These are phyloP conservation scores for Balaeniceps rex DNA, from an alignment of 2,113 vertebrate species.

Conservation along the genomic window DNA sequence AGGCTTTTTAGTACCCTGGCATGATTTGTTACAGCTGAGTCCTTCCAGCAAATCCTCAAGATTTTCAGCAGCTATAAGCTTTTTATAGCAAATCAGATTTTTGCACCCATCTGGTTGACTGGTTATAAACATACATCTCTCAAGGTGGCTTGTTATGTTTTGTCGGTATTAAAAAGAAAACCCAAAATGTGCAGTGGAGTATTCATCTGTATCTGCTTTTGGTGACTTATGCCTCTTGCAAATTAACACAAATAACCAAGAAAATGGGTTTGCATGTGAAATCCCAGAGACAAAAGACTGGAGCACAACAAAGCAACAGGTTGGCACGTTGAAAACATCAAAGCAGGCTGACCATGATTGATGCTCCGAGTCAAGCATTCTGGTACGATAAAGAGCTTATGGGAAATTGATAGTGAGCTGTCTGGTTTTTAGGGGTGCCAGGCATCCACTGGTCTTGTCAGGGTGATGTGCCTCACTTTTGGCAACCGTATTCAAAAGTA, in stretches of 20 bases:
- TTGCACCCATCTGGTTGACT: constrained; percentile 18
- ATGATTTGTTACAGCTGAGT: constrained; percentile 4
- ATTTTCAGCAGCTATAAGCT: constrained; percentile 31
- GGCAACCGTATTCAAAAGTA: not conserved
- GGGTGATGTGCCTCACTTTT: not conserved
- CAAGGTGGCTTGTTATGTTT: not conserved
- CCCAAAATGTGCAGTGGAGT: not conserved
- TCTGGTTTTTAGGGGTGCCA: not conserved
- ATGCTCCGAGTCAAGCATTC: not conserved
- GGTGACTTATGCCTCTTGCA: not conserved
- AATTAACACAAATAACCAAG: not conserved
- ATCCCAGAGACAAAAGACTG: not conserved
- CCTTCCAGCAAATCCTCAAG: constrained; percentile 46
- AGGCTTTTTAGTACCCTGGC: not conserved
- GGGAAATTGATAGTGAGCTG: not conserved
- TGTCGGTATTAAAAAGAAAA: not conserved
- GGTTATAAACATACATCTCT: constrained; percentile 4
- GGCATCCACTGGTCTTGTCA: not conserved
- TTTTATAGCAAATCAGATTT: constrained; percentile 56
- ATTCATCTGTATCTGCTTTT: constrained; percentile 8
- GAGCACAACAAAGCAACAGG: not conserved
- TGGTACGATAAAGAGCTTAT: not conserved
- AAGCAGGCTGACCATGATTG: not conserved
- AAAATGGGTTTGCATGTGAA: not conserved
- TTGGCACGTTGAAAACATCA: not conserved